Base-by-base conservation (phyloP, 2,888 invertebrate genomes). In the Lapara coniferarum region DNA sequence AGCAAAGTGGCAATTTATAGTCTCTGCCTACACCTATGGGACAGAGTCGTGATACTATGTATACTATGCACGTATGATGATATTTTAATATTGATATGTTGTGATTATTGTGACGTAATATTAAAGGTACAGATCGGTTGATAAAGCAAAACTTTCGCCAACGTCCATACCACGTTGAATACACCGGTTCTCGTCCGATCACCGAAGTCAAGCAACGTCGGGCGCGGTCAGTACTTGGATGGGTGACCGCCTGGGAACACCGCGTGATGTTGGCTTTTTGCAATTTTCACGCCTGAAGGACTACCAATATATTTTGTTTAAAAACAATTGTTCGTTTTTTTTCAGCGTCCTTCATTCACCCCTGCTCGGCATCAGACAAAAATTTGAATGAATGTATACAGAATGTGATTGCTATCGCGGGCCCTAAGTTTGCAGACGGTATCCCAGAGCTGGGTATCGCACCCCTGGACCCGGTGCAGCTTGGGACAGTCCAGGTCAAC, bases 191-290 rank as follows among this genome's bases (percentile, higher is more conserved):
- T 90, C 90, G 89, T 91, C 90, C 89, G 91, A 91, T 91, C 91
- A 91, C 90, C 89, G 91, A 90, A 90, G 89, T 90, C 89, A 92
- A 91, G 90, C 90, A 90, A 89, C 91, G 86, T 91, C 88, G 90
- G 91, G 90, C 90, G 90, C 81, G 87, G 87, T 91, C 89, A 91
- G 90, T 91, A 91, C 90, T 90, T 91, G 89, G 90, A 91, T 91
- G 91, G 90, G 90, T 91, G 91, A 91, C 90, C 89, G 89, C 89
- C 87, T 89, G 86, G 84, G 85, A 86, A 86, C 86, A 85, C 85
- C 79, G 71, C 80, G 81, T 82, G 81, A 74, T 76, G 80, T 81
- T 82, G 81, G 81, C 78, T 79, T 82, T 81, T 81, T 37, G 37
- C 37, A 37, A 3, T 37, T 1, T 37, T 37, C 37, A 37, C 37